Percentiles rank a stretch among this genome's conserved stretches.
phyloP scores from a whole-genome alignment of 2,113 vertebrate genomes.

The Mobula birostris region DNA sequence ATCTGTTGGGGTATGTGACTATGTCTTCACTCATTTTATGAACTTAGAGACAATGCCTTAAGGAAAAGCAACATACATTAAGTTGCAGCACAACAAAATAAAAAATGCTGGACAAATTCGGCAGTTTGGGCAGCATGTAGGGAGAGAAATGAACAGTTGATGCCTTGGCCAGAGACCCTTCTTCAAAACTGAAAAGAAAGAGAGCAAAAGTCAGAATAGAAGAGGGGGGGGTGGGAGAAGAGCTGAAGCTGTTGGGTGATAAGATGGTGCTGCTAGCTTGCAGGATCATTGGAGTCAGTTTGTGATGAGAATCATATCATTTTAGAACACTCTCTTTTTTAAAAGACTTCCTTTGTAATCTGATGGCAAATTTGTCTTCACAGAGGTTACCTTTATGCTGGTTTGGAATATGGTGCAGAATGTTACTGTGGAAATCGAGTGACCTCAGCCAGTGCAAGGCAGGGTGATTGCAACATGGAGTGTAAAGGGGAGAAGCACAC shows the following conservation, averaged over 20 bases:
- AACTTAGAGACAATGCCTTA: neutral
- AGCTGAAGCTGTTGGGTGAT: neutral
- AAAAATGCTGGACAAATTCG: too few relatives aligned
- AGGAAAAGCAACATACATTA: neutral
- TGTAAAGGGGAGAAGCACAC: slow-evolving; percentile 77
- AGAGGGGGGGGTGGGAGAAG: too few relatives aligned
- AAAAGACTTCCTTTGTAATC: neutral
- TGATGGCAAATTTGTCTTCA: neutral
- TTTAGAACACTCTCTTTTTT: neutral
- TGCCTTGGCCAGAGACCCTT: too few relatives aligned
- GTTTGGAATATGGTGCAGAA: slow-evolving; percentile 79
- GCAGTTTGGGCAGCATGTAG: too few relatives aligned
- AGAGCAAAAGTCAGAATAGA: too few relatives aligned
- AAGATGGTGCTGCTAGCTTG: neutral
- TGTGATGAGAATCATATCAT: neutral
- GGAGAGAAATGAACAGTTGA: too few relatives aligned
- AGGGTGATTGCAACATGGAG: slow-evolving; percentile 76
- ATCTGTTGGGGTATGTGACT: neutral
- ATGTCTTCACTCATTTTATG: neutral
- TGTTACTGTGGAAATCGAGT: slow-evolving; percentile 88
- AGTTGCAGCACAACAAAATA: too few relatives aligned
- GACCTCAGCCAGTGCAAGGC: slow-evolving; percentile 47
- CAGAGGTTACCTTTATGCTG: slow-evolving; percentile 82
- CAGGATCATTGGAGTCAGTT: neutral
- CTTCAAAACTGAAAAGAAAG: too few relatives aligned